These are phyloP conservation scores for Acanthopleura granulata DNA, from an alignment of 2,888 invertebrate species.

Conservation along the genomic window DNA sequence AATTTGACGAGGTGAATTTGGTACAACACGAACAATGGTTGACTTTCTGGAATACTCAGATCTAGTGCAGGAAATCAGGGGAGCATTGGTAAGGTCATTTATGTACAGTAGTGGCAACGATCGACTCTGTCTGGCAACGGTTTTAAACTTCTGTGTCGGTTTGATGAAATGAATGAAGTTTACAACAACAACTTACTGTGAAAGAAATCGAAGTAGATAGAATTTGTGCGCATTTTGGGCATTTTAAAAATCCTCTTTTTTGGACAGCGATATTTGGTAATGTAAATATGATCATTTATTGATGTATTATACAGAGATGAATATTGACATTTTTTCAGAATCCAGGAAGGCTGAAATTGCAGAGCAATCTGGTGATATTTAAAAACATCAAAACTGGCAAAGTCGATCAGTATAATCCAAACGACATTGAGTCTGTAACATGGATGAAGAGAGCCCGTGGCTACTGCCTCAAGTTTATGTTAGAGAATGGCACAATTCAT, in stretches of 20 bases:
- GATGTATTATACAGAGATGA: no score
- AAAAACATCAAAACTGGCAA: conserved; percentile 97
- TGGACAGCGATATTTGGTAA: no score
- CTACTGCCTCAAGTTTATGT: conserved; percentile 89
- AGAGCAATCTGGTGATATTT: conserved; percentile 89
- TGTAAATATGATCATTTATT: no score
- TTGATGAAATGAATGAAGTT: no score
- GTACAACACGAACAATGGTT: conserved; percentile 43
- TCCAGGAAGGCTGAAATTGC: conserved; percentile 90
- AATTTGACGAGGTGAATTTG: no score
- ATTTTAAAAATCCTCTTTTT: no score
- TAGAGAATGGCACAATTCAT: conserved; percentile 90
- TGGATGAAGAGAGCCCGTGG: conserved; percentile 93
- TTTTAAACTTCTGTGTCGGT: no score
- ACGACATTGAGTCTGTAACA: conserved; percentile 90
- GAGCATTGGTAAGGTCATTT: conserved; percentile 75
- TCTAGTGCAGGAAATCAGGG: conserved; percentile 70
- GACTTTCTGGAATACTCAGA: conserved; percentile 90
- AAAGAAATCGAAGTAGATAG: no score
- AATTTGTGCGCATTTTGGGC: no score
- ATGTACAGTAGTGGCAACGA: no score
- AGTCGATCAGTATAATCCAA: conserved; percentile 87
- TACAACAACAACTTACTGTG: no score
- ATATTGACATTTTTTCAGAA: conserved; percentile 75
- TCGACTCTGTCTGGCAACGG: no score